A percentile compares a stretch with the other conserved stretches of the same genome.
Conservation (phyloP, 2,113 vertebrate genomes). For the Erinaceus europaeus region DNA sequence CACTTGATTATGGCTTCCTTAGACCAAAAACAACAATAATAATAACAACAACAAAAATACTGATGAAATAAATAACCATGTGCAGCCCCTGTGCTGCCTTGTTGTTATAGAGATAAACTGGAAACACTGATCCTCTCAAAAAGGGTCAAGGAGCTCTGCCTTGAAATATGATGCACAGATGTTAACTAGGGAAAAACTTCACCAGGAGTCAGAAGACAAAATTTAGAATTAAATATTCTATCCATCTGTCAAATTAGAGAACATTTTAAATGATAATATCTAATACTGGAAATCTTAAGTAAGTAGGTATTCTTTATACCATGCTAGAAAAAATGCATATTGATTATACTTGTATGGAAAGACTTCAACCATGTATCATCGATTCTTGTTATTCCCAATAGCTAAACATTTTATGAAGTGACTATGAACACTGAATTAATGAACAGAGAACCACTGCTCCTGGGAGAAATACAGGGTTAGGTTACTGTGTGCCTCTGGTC, state of each 20-base stretch:
- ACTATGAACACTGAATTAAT: neutral
- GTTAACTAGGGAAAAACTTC: neutral
- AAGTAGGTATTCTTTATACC: neutral
- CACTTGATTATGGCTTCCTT: neutral
- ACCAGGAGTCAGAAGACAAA: neutral
- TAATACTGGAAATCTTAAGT: neutral
- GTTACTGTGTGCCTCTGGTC: neutral
- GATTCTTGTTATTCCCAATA: neutral
- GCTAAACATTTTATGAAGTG: neutral
- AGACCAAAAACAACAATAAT: neutral
- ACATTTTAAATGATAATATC: neutral
- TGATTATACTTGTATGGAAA: neutral
- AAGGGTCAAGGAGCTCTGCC: neutral
- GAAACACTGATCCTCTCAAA: neutral
- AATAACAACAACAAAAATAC: too few relatives aligned
- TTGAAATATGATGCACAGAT: neutral
- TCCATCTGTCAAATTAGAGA: slow-evolving; percentile 5
- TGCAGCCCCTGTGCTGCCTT: neutral
- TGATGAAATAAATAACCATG: neutral
- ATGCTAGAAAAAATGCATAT: neutral
- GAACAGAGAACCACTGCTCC: neutral
- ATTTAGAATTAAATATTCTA: neutral
- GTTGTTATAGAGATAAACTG: neutral
- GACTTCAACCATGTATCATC: neutral
- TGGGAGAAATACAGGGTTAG: neutral